Conservation (phyloP, 2,888 invertebrate species). For the Tenodera sinensis region DNA sequence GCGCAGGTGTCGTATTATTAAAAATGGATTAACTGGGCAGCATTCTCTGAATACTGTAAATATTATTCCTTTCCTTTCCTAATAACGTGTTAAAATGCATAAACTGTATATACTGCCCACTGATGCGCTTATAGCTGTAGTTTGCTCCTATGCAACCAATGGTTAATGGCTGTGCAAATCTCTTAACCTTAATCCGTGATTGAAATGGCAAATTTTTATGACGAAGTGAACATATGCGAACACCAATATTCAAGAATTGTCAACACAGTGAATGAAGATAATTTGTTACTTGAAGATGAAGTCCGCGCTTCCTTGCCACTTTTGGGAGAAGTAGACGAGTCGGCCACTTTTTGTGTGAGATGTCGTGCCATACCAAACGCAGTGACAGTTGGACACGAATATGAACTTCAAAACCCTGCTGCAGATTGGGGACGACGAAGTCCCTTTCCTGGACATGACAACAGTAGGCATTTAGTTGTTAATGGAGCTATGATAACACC, state of each 20-base stretch:
- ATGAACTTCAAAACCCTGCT: not conserved
- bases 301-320: constrained; percentile 13
- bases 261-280: constrained; percentile 21
- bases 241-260: constrained; percentile 21
- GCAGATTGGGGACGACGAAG: not conserved
- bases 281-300: constrained; percentile 18
- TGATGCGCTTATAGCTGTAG: not conserved
- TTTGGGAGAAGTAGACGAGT: constrained; percentile 16
- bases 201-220: constrained; percentile 23
- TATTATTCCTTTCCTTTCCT: not conserved
- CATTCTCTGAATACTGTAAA: not conserved
- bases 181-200: not conserved
- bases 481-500: not conserved
- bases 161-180: not conserved
- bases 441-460: not conserved
- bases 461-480: not conserved
- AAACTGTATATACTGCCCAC: not conserved
- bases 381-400: not conserved
- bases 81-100: not conserved
- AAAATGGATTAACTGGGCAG: not conserved
- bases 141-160: not conserved
- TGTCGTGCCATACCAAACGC: constrained; percentile 25
- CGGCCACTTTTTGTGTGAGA: constrained; percentile 28
- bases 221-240: constrained; percentile 21
- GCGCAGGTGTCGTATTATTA: not conserved